Evolutionary conservation across 1,140 invertebrate species (phyloP).

Genomic region (Caenorhabditis latens): DNA sequence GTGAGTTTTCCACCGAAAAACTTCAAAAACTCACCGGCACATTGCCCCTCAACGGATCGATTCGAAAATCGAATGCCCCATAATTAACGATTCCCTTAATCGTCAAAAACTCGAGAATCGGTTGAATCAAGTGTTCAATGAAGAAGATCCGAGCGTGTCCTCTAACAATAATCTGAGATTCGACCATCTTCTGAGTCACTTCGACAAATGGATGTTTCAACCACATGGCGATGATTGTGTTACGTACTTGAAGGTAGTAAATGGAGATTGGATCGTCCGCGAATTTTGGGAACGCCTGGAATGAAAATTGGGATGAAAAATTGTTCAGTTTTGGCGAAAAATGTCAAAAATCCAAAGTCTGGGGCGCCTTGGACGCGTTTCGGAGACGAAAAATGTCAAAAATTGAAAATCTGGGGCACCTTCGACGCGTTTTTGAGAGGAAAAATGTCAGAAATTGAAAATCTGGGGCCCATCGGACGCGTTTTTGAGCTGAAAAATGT

Average conservation of each 20-base stretch:
- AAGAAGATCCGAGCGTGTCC: conserved; percentile 18
- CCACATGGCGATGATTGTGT: conserved; percentile 48
- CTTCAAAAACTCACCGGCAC: conserved; percentile 24
- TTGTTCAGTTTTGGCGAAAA: not conserved
- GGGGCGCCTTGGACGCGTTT: no score
- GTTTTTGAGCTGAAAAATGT: no score
- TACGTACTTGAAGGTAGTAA: conserved; percentile 35
- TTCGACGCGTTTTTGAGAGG: no score
- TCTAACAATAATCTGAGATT: conserved; percentile 13
- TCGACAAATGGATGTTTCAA: conserved; percentile 28
- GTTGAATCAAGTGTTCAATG: conserved; percentile 8
- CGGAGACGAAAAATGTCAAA: no score
- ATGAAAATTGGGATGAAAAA: not conserved
- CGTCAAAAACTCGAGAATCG: conserved; percentile 37
- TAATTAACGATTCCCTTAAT: conserved; percentile 41
- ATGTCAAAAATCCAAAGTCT: no score
- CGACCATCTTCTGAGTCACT: not conserved
- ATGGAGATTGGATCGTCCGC: conserved; percentile 20
- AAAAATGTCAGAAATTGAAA: no score
- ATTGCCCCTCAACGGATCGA: not conserved
- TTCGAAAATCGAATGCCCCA: conserved; percentile 30
- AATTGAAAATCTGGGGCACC: no score
- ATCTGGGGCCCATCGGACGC: no score
- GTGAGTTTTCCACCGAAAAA: no score
- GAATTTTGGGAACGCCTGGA: conserved; percentile 36